These are phyloP conservation scores for Drosophila ficusphila DNA, from an alignment of 1,140 invertebrate genomes.

Conservation along the genomic window DNA sequence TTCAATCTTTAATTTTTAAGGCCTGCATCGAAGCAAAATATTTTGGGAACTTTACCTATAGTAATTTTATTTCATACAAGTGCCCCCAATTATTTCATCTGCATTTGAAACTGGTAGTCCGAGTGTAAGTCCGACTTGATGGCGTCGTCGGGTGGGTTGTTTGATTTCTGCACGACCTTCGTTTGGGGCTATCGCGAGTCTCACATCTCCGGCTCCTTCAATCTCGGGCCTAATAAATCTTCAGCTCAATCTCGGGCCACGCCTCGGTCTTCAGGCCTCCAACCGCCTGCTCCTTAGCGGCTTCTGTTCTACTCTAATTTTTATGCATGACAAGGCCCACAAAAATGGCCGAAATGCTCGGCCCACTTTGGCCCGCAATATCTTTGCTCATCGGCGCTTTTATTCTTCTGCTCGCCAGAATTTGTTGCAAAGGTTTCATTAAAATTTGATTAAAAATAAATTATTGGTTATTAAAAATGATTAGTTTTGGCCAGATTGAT, in stretches of 20 bases:
- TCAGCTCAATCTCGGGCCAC: conserved; percentile 64
- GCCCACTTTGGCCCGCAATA: not conserved
- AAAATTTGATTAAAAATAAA: conserved; percentile 82
- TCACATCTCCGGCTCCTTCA: conserved; percentile 40
- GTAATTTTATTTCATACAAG: not conserved
- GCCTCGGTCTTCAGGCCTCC: conserved; percentile 20
- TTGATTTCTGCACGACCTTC: conserved; percentile 76
- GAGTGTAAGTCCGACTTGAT: conserved; percentile 18
- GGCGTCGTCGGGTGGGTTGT: conserved; percentile 63
- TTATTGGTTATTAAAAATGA: conserved; percentile 83
- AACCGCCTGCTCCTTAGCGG: conserved; percentile 7
- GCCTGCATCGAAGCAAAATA: too few species aligned
- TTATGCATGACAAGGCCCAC: conserved; percentile 73
- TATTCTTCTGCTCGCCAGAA: not conserved
- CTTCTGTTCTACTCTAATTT: conserved; percentile 70
- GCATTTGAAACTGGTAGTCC: conserved; percentile 3
- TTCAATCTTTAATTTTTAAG: too few species aligned
- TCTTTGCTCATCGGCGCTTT: conserved; percentile 10
- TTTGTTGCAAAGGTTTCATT: conserved; percentile 74
- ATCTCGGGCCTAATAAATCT: conserved; percentile 57
- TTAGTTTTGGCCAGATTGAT: conserved; percentile 67
- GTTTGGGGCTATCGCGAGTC: conserved; percentile 33
- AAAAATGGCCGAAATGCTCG: conserved; percentile 55
- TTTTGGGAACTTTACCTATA: too few species aligned
- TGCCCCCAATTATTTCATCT: not conserved